phyloP scores from a whole-genome alignment of 2,113 vertebrate species.

The zebrafish (Danio rerio) region GRCz12tu NC_133188.1:35686001-35686500 shows the following conservation, averaged over 20 bases:
- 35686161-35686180: conserved; percentile 53
- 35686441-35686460: conserved; percentile 48
- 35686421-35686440: conserved; percentile 39
- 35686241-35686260: conserved; percentile 55
- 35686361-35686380: not conserved
- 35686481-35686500: conserved; percentile 40
- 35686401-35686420: conserved; percentile 33
- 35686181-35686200: conserved; percentile 44
- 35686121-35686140: conserved; percentile 50
- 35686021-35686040: conserved; percentile 42
- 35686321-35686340: conserved; percentile 26
- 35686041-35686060: conserved; percentile 27
- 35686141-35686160: conserved; percentile 51
- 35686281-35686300: conserved; percentile 47
- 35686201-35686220: conserved; percentile 51
- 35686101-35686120: conserved; percentile 52
- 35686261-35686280: conserved; percentile 45
- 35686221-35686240: conserved; percentile 56
- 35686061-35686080: conserved; percentile 51
- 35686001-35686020: conserved; percentile 45
- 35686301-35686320: conserved; percentile 27
- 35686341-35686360: conserved; percentile 13
- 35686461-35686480: conserved; percentile 48
- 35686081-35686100: conserved; percentile 51
- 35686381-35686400: conserved; percentile 1